Evolutionary conservation across 2,113 vertebrate genomes (phyloP).

Genomic region (Cheilinus undulatus): DNA sequence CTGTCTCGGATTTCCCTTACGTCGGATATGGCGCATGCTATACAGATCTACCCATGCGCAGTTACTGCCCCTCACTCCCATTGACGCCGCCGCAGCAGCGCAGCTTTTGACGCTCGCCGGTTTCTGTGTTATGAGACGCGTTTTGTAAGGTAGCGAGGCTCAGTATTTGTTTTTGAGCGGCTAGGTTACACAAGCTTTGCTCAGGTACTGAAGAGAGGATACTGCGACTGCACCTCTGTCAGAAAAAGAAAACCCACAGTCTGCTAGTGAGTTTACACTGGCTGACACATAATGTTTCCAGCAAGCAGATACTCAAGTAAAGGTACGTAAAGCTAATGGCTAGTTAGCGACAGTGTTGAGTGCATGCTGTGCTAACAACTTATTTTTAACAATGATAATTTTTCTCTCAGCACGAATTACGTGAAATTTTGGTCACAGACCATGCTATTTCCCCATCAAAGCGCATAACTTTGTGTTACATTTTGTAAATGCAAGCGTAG

Average conservation of each 20-base stretch:
- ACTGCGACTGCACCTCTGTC: neutral
- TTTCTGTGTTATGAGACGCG: conserved; percentile 50
- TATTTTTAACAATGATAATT: neutral
- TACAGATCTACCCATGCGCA: conserved; percentile 29
- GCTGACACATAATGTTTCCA: conserved; percentile 78
- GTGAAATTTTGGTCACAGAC: fast-evolving
- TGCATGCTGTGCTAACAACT: neutral
- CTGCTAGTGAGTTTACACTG: conserved; percentile 4
- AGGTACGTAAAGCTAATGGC: conserved; percentile 70
- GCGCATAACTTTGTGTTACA: neutral
- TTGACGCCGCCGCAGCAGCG: conserved; percentile 8
- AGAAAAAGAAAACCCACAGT: neutral
- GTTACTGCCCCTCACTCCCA: neutral
- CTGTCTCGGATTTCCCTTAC: fast-evolving
- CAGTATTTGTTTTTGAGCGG: neutral
- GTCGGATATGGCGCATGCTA: no score
- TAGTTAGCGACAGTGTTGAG: conserved; percentile 9
- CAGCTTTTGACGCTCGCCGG: conserved; percentile 14
- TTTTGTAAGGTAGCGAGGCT: conserved; percentile 24
- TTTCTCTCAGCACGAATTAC: fast-evolving
- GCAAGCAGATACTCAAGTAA: conserved; percentile 78
- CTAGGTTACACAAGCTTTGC: conserved; percentile 6
- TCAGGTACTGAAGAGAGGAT: neutral
- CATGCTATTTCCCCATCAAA: fast-evolving
- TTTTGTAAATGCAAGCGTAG: neutral